A percentile compares a stretch with the other conserved stretches of the same genome.
Evolutionary conservation across 1,140 invertebrate species (phyloP).

Genomic region (Leucophenga varia): DNA sequence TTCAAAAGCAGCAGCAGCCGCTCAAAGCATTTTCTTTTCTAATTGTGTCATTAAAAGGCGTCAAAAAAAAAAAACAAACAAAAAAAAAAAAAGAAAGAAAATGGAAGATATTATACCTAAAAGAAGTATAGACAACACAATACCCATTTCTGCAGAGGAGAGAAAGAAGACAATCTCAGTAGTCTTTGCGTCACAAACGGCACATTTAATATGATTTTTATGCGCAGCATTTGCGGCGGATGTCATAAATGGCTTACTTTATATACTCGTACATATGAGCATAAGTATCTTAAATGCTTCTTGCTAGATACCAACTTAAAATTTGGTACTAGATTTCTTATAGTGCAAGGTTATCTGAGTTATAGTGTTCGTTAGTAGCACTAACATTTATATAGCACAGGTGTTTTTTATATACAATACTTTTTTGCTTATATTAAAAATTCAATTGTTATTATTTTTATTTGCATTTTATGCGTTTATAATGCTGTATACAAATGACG

Average conservation of each 20-base stretch:
- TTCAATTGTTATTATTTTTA: too few relatives aligned
- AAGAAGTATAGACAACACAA: too few relatives aligned
- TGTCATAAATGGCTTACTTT: slow-evolving; percentile 50
- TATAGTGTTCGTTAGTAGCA: background rate
- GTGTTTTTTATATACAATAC: too few relatives aligned
- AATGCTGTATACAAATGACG: too few relatives aligned
- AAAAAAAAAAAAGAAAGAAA: slow-evolving; percentile 9
- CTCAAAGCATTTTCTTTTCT: slow-evolving; percentile 48
- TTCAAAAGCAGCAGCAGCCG: slow-evolving; percentile 33
- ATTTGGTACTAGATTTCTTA: too few relatives aligned
- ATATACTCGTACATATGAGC: slow-evolving; percentile 11
- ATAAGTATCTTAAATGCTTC: too few relatives aligned
- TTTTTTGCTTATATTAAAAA: too few relatives aligned
- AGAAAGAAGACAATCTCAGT: slow-evolving; percentile 23
- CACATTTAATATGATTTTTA: slow-evolving; percentile 53
- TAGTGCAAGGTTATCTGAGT: slow-evolving; percentile 15
- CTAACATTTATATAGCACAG: too few relatives aligned
- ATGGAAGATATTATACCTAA: too few relatives aligned
- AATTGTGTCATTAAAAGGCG: slow-evolving; percentile 53
- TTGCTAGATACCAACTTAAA: too few relatives aligned
- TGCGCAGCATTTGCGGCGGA: slow-evolving; percentile 38
- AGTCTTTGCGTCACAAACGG: background rate
- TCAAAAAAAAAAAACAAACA: slow-evolving; percentile 33
- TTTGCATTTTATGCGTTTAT: too few relatives aligned
- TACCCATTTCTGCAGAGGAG: slow-evolving; percentile 6